Evolutionary conservation across 1,140 invertebrate genomes (phyloP), one percentile per base, ranked within the genome.

Genomic region (Pseudoatta argentina): DNA sequence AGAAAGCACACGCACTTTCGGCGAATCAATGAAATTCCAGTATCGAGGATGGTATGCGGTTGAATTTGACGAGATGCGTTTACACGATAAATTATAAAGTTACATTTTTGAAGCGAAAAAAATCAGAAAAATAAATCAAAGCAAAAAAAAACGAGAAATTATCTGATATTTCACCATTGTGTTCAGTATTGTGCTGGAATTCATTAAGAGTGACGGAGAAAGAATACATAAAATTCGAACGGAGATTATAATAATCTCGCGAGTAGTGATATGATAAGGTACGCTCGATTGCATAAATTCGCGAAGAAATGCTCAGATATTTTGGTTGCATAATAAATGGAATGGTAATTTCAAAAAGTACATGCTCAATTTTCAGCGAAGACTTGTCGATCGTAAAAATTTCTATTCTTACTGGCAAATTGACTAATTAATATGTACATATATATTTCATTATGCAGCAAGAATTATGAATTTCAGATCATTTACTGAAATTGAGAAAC

Each of bases 31-130:
- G 39, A 78, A 51, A 48, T 66, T 51, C 34, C 7, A 1, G 7
- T 39, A 39, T 39, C 30, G 72, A 39, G 30, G 10, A 21, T 21
- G 34, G 48, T 51, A 34, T 48, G 44, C 2, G 10, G 24, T 3
- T 87, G 61, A 2, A 71, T 69, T 86, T 76, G 77, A 63, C 67
- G 24, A 72, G 24, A 48, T 24, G 44, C 64, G 73, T 81, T 76
- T 87, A 86, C 81, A 51, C 16, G 39, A 86, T 67, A 72, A 88
- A 87, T 86, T 88, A 73, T 14, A 57, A n/a, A 78, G 44, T 24
- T 27, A 53, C 24, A 27, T 24, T 78, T 72, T 73, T 66, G 21
- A 57, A 51, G 53, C 39, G n/a, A 10, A 75, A 44, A 39, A 87
- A 61, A 5, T 34, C 3, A 34, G 55, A n/a, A 71, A 67, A 67